These are phyloP conservation scores for Brachystomella parvula DNA, from an alignment of 1,140 invertebrate species.

Conservation along the genomic window DNA sequence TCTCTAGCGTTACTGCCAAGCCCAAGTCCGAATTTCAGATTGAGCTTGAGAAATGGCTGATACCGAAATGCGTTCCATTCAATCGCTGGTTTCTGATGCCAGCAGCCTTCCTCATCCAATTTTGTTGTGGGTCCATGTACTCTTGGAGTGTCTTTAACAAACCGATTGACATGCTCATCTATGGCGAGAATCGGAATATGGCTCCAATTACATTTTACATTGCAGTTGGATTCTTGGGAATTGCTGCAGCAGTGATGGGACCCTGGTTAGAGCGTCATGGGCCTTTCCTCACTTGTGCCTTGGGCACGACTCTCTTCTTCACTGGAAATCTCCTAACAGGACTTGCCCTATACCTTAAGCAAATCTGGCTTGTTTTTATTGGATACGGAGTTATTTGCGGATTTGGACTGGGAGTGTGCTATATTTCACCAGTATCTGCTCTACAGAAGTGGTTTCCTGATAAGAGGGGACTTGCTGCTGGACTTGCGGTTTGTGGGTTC, in stretches of 20 bases:
- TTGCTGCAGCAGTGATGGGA: conserved; percentile 27
- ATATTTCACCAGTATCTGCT: conserved; percentile 33
- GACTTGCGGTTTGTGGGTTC: conserved; percentile 34
- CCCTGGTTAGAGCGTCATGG: conserved; percentile 34
- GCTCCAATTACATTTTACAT: conserved; percentile 35
- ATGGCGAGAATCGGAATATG: conserved; percentile 17
- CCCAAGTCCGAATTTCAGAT: conserved; percentile 14
- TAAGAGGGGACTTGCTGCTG: conserved; percentile 28
- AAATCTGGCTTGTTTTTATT: conserved; percentile 33
- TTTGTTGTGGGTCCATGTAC: conserved; percentile 33
- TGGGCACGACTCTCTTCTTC: conserved; percentile 22
- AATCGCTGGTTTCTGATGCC: conserved; percentile 32
- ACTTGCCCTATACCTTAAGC: conserved; percentile 21
- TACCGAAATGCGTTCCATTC: conserved; percentile 21
- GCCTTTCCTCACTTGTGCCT: conserved; percentile 15
- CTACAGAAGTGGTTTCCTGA: conserved; percentile 37
- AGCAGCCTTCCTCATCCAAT: conserved; percentile 30
- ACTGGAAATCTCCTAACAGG: conserved; percentile 24
- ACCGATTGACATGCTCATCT: conserved; percentile 31
- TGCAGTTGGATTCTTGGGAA: conserved; percentile 26
- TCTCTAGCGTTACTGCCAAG: background rate
- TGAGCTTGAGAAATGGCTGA: conserved; percentile 20
- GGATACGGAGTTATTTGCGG: conserved; percentile 28
- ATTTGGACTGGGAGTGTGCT: conserved; percentile 30
- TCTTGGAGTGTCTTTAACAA: conserved; percentile 33